Evolutionary conservation across 2,113 vertebrate genomes (phyloP), one percentile per base, ranked within the genome.

Genomic region (Haemorhous mexicanus): DNA sequence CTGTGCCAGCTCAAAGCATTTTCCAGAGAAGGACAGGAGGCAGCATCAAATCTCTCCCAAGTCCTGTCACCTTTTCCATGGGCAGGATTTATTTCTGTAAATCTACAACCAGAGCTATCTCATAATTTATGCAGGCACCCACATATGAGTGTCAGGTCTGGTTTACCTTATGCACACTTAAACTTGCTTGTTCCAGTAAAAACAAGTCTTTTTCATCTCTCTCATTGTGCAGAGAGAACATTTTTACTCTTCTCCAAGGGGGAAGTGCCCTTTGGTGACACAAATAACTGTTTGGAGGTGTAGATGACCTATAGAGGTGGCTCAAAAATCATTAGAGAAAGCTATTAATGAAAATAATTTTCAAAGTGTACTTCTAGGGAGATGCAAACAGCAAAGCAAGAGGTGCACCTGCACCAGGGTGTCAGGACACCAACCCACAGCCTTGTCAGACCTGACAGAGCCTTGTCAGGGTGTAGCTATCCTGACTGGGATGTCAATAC

Each of bases 131-230:
- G 37, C 23, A 69, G 59, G 8, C 9, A 44, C 13, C 5, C 27
- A 15, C 0, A 1, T 9, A 5, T 2, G 37, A 20, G 11, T 13
- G 5, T 52, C 18, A 24, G 44, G 24, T 27, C 28, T 75, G 10
- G 7, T 80, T 93, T 74, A 41, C 28, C 52, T 61, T n/a, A 37
- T 13, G 26, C 20, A 63, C 22, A 4, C 6, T 20, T 61, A 35
- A 88, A 62, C 46, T 80, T 0, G 0, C 8, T 58, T 1, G 0
- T 41, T 70, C 5, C 3, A 41, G 13, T 7, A 12, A 16, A 47
- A 64, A 41, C 10, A 61, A 69, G 13, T 37, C 17, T 15, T 75
- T 43, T 72, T 67, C 17, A 72, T 11, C 7, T 61, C 16, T 70
- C 33, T 85, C 0, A 0, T 18, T 43, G 41, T n/a, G 39, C 11